These are phyloP conservation scores for Natator depressus DNA, from an alignment of 2,113 vertebrate species.

Conservation along the genomic window DNA sequence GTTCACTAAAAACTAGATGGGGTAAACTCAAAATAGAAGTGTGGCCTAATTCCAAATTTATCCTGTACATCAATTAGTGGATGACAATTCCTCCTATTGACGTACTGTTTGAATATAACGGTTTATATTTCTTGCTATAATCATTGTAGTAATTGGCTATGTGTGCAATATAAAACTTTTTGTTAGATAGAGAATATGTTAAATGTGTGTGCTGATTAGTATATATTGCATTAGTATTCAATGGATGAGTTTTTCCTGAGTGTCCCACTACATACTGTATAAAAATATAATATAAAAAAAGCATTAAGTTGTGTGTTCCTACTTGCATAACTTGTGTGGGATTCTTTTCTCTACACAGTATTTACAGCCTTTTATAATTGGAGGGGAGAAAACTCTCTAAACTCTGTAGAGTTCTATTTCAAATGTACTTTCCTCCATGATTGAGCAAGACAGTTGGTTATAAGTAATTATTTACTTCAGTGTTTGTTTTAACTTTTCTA, in stretches of 20 bases:
- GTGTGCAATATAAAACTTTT: neutral
- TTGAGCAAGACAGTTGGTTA: neutral
- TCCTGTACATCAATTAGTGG: neutral
- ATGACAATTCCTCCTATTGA: neutral
- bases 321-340: neutral
- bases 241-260: neutral
- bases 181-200: neutral
- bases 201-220: neutral
- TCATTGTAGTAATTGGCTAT: neutral
- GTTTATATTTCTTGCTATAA: neutral
- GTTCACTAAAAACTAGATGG: neutral
- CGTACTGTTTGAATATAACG: neutral
- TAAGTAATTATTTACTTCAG: neutral
- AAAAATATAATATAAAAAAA: neutral
- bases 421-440: neutral
- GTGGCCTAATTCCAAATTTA: neutral
- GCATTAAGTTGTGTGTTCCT: neutral
- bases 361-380: neutral
- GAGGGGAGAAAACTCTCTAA: neutral
- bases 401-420: neutral
- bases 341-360: neutral
- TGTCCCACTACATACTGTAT: neutral
- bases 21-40: neutral
- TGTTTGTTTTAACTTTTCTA: neutral
- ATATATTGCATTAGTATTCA: neutral